Evolutionary conservation across 1,140 invertebrate genomes (phyloP).

Genomic region (Saccostrea echinata): DNA sequence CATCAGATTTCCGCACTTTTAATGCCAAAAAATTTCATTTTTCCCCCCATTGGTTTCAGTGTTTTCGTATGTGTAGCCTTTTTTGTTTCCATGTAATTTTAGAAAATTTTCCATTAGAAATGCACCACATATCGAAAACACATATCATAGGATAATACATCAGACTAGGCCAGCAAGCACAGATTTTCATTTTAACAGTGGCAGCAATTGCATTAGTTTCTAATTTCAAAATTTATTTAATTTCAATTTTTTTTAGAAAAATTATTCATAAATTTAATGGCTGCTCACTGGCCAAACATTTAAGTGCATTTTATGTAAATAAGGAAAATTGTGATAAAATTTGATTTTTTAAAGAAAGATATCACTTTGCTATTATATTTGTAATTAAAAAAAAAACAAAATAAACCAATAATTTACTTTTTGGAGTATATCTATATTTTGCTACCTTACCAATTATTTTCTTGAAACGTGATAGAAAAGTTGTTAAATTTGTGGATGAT

Average conservation of each 20-base stretch:
- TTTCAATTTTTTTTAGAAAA: not conserved
- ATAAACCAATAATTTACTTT: not conserved
- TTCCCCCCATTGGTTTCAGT: slow-evolving; percentile 12
- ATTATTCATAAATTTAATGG: not conserved
- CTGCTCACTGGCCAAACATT: slow-evolving; percentile 3
- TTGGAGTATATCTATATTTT: slow-evolving; percentile 24
- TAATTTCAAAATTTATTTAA: not conserved
- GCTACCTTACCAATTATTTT: slow-evolving; percentile 34
- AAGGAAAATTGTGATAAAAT: not conserved
- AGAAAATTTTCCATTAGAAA: slow-evolving; percentile 12
- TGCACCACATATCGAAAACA: slow-evolving; percentile 36
- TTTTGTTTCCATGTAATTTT: slow-evolving; percentile 20
- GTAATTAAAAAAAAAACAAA: not conserved
- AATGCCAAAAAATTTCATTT: slow-evolving; percentile 33
- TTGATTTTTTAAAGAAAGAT: not conserved
- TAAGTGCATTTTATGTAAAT: not conserved
- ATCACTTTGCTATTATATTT: not conserved
- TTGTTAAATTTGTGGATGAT: slow-evolving; percentile 6
- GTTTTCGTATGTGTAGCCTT: slow-evolving; percentile 29
- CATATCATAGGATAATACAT: slow-evolving; percentile 12
- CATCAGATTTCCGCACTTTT: slow-evolving; percentile 5
- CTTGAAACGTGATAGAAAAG: slow-evolving; percentile 14
- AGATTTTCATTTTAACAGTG: slow-evolving; percentile 20
- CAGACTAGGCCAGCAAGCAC: not conserved
- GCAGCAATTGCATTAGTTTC: not conserved